Percentiles rank a stretch among this genome's conserved stretches.
Evolutionary conservation across 2,888 invertebrate species (phyloP).

Genomic region (Lithosia quadra): DNA sequence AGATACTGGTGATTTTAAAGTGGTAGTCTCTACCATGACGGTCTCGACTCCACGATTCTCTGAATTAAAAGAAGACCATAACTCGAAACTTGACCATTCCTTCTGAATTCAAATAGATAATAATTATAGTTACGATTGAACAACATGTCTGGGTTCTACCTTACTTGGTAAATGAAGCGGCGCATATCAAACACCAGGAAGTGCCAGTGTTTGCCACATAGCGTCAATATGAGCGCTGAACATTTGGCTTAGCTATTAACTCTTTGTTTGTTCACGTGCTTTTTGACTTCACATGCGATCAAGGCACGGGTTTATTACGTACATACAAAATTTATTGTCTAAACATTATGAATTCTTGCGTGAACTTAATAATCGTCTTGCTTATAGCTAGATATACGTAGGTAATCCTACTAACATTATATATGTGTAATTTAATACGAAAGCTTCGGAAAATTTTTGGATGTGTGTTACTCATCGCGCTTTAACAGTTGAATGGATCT

Average conservation of each 20-base stretch:
- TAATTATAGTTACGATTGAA: not conserved
- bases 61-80: too few species aligned
- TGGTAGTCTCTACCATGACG: too few species aligned
- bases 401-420: too few species aligned
- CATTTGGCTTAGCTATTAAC: conserved; percentile 68
- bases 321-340: conserved; percentile 27
- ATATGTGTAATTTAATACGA: too few species aligned
- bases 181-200: conserved; percentile 61
- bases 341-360: conserved; percentile 23
- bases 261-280: conserved; percentile 72
- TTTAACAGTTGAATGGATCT: too few species aligned
- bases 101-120: not conserved
- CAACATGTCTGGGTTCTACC: conserved; percentile 3
- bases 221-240: conserved; percentile 66
- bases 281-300: conserved; percentile 47
- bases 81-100: not conserved
- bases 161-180: conserved; percentile 43
- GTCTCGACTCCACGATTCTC: too few species aligned
- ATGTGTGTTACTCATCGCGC: too few species aligned
- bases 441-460: too few species aligned
- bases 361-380: conserved; percentile 10
- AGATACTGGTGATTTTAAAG: too few species aligned
- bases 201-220: conserved; percentile 62
- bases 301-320: conserved; percentile 47
- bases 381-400: too few species aligned